Evolutionary conservation across 2,113 vertebrate genomes (phyloP).

Genomic region (Alouatta palliata): DNA sequence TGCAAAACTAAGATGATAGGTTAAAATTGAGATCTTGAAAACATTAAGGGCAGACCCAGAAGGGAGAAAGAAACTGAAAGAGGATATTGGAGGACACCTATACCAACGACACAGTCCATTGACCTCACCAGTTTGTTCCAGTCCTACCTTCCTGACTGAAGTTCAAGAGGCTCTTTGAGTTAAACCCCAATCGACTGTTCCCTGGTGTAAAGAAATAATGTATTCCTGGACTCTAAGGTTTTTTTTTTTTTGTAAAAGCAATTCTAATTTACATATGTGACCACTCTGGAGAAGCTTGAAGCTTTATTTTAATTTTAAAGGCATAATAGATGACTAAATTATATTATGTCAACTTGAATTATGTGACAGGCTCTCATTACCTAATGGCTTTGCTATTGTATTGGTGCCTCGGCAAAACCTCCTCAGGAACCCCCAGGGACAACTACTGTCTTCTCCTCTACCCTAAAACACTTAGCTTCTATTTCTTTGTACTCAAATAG

Average conservation of each 20-base stretch:
- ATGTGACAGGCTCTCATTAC: background rate
- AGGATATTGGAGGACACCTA: fast-evolving
- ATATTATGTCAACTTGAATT: background rate
- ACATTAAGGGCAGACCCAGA: background rate
- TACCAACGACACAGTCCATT: fast-evolving
- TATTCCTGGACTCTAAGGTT: background rate
- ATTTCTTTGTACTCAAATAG: background rate
- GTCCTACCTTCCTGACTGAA: background rate
- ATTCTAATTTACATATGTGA: background rate
- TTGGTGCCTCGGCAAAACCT: background rate
- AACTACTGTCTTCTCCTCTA: background rate
- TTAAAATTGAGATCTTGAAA: background rate
- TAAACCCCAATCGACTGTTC: background rate
- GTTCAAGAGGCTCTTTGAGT: background rate
- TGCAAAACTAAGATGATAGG: background rate
- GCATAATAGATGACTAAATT: background rate
- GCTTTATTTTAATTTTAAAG: background rate
- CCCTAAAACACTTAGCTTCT: background rate
- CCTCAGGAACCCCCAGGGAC: background rate
- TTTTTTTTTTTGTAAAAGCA: background rate
- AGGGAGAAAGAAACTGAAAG: background rate
- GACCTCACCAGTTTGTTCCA: fast-evolving
- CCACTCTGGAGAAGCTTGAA: background rate
- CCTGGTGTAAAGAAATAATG: background rate
- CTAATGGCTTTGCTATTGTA: background rate